These are phyloP conservation scores for Rattus rattus DNA, from an alignment of 2,113 vertebrate genomes.

Conservation along the genomic window DNA sequence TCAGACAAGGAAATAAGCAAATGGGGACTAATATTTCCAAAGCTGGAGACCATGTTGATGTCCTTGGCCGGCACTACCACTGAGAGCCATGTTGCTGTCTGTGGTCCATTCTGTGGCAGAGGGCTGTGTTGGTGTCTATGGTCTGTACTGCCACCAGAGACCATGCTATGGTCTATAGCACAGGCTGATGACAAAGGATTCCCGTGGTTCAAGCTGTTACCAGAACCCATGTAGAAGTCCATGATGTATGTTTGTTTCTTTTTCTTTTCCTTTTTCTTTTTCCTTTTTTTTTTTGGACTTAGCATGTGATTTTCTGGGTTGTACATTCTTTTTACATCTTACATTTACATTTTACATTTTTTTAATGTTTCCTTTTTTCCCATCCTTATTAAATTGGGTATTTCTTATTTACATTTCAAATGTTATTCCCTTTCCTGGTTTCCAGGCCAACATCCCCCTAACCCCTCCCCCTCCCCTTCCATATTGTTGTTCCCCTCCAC, in stretches of 20 bases:
- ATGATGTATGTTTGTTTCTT: not conserved
- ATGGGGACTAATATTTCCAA: constrained; percentile 17
- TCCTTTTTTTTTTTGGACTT: too few relatives aligned
- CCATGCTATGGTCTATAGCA: not conserved
- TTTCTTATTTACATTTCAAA: too few relatives aligned
- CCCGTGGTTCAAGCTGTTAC: not conserved
- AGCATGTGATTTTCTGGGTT: too few relatives aligned
- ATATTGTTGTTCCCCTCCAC: too few relatives aligned
- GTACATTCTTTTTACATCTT: too few relatives aligned
- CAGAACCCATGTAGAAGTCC: not conserved
- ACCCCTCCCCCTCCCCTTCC: too few relatives aligned
- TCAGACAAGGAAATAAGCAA: constrained; percentile 14
- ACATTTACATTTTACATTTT: too few relatives aligned
- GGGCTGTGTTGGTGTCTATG: not conserved
- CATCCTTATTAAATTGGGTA: too few relatives aligned
- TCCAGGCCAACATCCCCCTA: too few relatives aligned
- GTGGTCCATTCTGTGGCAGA: not conserved
- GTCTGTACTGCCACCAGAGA: not conserved
- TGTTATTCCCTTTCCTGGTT: too few relatives aligned
- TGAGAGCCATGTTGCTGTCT: not conserved
- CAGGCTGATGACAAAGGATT: not conserved
- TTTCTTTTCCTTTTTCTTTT: too few relatives aligned
- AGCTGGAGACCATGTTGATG: not conserved
- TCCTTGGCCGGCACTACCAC: not conserved
- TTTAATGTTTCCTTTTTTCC: too few relatives aligned